Base-by-base conservation (phyloP, 2,888 invertebrate genomes). In the Drosophila lutescens region DNA sequence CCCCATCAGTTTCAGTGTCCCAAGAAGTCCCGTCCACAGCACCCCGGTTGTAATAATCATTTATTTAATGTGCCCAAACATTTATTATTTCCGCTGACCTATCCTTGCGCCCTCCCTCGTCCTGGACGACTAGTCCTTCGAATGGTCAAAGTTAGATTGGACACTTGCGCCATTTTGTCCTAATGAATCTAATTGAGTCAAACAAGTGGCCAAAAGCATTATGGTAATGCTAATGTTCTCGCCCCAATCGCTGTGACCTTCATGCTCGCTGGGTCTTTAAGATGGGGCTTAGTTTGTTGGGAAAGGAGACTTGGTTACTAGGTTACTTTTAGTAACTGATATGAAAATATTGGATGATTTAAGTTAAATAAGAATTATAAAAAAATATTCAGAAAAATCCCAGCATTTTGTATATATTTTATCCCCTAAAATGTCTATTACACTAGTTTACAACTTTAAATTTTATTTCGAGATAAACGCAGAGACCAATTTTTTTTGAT, bases 71-170 rank as follows among this genome's bases (percentile, higher is more conserved):
- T 79, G 60, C 61, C 77, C 66, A 65, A 78, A 79, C 91, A 91
- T 90, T 90, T 90, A 84, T 91, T 91, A 90, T 91, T 89, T 90
- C 78, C 84, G 78, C 80, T 82, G 91, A 85, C 87, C 46, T 50
- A 26, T 36, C 50, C 46, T 43, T 30, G 30, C 30, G 12, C 20
- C 30, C 36, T 20, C 32, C 38, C 53, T 47, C 36, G 47, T 30
- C 7, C 36, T 57, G 49, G 13, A 32, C 17, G 50, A 30, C 23
- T 13, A 36, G 69, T 71, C 73, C 70, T 36, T 58, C 81, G 90
- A 66, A 91, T 90, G 88, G 87, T 69, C 85, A 91, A 91, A 90
- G 89, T 90, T 91, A 90, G 89, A 91, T 90, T 90, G 86, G 87
- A 84, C 79, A 85, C 84, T 88, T 89, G 79, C 69, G 76, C 74